phyloP scores from a whole-genome alignment of 2,888 invertebrate species.

The Mesoligia furuncula region DNA sequence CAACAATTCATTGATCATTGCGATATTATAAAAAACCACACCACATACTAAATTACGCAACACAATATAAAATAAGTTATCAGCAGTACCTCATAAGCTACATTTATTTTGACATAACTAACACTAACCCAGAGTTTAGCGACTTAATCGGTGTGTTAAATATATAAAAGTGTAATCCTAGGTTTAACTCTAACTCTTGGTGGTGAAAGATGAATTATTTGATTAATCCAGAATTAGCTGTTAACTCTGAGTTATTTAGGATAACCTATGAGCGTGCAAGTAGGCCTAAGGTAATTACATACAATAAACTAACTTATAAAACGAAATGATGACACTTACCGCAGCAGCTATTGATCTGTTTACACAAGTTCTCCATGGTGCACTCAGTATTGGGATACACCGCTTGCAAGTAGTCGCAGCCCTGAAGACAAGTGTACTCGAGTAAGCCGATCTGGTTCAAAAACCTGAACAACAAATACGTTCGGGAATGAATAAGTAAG shows the following conservation, averaged over 20 bases:
- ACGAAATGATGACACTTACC: slow-evolving; percentile 67
- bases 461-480: slow-evolving; percentile 63
- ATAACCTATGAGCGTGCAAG: neutral
- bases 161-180: neutral
- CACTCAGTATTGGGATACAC: slow-evolving; percentile 77
- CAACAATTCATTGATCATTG: neutral
- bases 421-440: slow-evolving; percentile 76
- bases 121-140: neutral
- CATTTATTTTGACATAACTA: neutral
- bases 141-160: neutral
- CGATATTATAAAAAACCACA: neutral
- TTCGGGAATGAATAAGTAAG: neutral
- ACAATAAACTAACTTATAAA: neutral
- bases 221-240: neutral
- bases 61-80: neutral
- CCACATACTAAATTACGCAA: neutral
- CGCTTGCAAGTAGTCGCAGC: slow-evolving; percentile 76
- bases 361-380: slow-evolving; percentile 77
- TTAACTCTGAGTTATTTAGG: neutral
- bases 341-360: slow-evolving; percentile 73
- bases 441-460: slow-evolving; percentile 79
- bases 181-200: neutral
- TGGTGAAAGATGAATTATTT: neutral
- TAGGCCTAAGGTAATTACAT: neutral
- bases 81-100: neutral